Conservation (phyloP, 1,140 invertebrate species). For the Calephelis virginiensis region DNA sequence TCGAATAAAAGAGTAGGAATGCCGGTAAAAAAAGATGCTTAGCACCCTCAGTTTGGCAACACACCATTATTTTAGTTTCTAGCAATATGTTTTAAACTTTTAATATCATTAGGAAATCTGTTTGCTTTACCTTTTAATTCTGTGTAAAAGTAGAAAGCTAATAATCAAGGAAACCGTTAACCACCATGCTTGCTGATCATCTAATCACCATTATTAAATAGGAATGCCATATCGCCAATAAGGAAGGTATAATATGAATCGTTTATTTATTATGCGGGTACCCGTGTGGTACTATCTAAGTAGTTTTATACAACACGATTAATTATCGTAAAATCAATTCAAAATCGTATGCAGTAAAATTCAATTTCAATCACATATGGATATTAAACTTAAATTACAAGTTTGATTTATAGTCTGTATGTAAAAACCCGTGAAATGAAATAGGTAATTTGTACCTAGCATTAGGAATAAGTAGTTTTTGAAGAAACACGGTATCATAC, state of each 20-base stretch:
- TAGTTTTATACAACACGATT: slow-evolving; percentile 1
- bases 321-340: not conserved
- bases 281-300: slow-evolving; percentile 26
- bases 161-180: slow-evolving; percentile 46
- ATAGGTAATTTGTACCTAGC: too few species aligned
- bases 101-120: too few species aligned
- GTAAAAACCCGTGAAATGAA: too few species aligned
- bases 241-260: slow-evolving; percentile 48
- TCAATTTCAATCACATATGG: not conserved
- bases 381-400: not conserved
- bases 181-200: slow-evolving; percentile 35
- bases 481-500: too few species aligned
- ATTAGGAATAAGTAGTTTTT: too few species aligned
- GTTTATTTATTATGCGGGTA: slow-evolving; percentile 40
- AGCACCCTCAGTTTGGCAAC: too few species aligned
- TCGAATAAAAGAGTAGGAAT: too few species aligned
- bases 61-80: too few species aligned
- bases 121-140: too few species aligned
- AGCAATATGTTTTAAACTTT: too few species aligned
- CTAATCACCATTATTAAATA: slow-evolving; percentile 47
- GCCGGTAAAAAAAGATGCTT: too few species aligned
- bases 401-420: too few species aligned
- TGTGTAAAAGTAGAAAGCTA: not conserved
- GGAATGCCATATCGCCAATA: slow-evolving; percentile 44
- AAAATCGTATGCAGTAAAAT: not conserved